These are phyloP conservation scores for Alces alces DNA, from an alignment of 2,113 vertebrate species.

Conservation along the genomic window DNA sequence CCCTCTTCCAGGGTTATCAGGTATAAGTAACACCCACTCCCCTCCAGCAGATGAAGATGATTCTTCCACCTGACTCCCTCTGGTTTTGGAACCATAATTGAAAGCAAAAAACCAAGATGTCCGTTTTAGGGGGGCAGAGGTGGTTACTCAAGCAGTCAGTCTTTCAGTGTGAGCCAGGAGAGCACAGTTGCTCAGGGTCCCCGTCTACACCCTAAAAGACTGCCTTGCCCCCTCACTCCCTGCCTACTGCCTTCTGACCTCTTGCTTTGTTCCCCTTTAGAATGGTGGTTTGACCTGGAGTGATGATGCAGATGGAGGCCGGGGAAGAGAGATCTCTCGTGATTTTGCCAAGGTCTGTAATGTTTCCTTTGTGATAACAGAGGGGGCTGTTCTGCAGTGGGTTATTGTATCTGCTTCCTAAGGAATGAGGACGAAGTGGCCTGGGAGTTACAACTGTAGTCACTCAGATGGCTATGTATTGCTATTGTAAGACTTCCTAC, in stretches of 20 bases:
- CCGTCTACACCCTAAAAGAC: not conserved
- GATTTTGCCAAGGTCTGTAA: constrained; percentile 94
- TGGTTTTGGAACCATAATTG: not conserved
- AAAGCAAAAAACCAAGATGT: not conserved
- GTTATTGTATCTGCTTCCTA: not conserved
- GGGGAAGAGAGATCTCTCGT: constrained; percentile 91
- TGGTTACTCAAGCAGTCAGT: not conserved
- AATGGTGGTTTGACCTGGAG: constrained; percentile 87
- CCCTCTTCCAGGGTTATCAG: not conserved
- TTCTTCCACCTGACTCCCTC: not conserved
- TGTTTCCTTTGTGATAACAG: not conserved
- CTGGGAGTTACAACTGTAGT: not conserved
- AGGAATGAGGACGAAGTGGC: not conserved
- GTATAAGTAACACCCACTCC: not conserved
- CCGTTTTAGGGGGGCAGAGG: not conserved
- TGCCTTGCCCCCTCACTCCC: rapidly evolving
- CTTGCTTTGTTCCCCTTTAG: constrained; percentile 73
- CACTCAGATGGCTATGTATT: not conserved
- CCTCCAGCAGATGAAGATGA: not conserved
- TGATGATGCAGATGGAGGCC: constrained; percentile 87
- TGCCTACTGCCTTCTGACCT: not conserved
- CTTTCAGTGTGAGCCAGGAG: not conserved
- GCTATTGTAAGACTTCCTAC: not conserved
- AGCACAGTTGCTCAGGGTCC: not conserved
- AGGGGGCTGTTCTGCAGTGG: not conserved